These are phyloP conservation scores for Tyrannus savana DNA, from an alignment of 2,113 vertebrate species.

Conservation along the genomic window DNA sequence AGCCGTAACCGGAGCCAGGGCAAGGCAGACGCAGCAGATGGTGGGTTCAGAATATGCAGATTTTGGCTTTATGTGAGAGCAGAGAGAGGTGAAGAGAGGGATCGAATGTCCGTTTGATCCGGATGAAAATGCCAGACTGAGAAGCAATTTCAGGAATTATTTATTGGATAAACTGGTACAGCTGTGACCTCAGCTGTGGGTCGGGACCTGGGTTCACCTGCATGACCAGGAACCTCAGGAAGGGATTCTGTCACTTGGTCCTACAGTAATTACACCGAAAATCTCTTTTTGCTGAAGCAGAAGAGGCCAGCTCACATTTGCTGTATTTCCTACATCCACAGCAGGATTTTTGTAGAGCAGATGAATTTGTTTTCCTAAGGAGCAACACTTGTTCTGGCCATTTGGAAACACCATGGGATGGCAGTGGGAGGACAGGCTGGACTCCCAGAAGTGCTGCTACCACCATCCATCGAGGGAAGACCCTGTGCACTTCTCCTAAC, in stretches of 20 bases:
- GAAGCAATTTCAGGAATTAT: not conserved
- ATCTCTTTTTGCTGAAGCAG: not conserved
- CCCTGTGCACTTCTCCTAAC: fast-evolving
- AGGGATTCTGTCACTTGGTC: not conserved
- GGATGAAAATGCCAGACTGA: not conserved
- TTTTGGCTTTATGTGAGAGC: not conserved
- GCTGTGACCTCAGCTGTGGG: not conserved
- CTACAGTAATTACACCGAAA: not conserved
- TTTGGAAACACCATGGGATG: not conserved
- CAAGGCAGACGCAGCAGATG: not conserved
- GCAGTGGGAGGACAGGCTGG: not conserved
- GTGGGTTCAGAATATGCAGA: not conserved
- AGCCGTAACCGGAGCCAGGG: not conserved
- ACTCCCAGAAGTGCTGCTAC: fast-evolving
- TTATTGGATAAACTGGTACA: not conserved
- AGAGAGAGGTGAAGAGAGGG: not conserved
- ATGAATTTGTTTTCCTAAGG: not conserved
- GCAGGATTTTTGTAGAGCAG: not conserved
- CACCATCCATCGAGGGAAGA: fast-evolving
- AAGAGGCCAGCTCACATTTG: not conserved
- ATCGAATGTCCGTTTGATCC: fast-evolving
- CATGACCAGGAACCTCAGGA: not conserved
- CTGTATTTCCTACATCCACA: not conserved
- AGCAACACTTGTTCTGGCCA: not conserved
- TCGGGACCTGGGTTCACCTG: not conserved